These are phyloP conservation scores for Cisticola juncidis DNA, from an alignment of 2,113 vertebrate species.

Conservation along the genomic window DNA sequence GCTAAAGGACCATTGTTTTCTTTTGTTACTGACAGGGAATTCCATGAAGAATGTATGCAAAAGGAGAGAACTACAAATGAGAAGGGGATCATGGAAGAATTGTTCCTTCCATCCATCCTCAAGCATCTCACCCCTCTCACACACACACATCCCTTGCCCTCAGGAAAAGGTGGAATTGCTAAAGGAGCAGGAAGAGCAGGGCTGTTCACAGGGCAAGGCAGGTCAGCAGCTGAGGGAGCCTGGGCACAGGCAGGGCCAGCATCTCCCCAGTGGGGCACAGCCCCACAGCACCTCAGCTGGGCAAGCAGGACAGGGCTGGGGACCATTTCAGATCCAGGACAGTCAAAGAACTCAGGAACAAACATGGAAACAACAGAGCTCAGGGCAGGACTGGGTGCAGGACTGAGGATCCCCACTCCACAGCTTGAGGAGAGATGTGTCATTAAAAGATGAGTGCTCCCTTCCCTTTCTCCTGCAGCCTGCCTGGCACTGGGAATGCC, in stretches of 20 bases:
- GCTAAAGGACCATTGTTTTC: too few relatives aligned
- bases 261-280: rapidly evolving
- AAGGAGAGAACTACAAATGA: not conserved
- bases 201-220: not conserved
- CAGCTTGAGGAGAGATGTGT: not conserved
- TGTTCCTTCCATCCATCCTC: not conserved
- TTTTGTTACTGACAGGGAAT: not conserved
- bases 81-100: not conserved
- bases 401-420: not conserved
- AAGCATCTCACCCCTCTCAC: not conserved
- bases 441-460: not conserved
- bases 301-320: not conserved
- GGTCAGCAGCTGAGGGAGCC: not conserved
- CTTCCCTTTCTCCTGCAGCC: not conserved
- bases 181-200: not conserved
- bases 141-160: not conserved
- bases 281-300: not conserved
- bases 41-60: not conserved
- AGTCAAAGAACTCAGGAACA: not conserved
- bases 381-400: not conserved
- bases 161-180: not conserved
- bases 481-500: not conserved
- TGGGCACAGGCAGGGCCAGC: not conserved
- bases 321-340: not conserved
- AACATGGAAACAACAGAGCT: not conserved